Evolutionary conservation across 2,797 vertebrate genomes (phyloP).

Genomic region (Lepilemur ruficaudatus): DNA sequence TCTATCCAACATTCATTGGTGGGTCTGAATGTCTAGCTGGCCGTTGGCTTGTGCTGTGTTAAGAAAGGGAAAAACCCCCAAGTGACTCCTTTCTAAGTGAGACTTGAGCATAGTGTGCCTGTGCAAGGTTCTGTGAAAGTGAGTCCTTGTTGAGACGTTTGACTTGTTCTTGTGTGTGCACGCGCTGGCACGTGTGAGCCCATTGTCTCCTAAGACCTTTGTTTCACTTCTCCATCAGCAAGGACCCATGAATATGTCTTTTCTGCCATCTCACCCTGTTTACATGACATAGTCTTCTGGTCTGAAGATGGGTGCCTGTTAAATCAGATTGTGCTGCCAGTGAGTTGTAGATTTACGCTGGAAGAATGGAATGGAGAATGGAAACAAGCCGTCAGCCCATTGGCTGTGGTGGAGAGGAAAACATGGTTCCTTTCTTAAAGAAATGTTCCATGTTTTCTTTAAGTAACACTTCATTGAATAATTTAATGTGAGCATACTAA

Average conservation of each 20-base stretch:
- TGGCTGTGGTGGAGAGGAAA: slow-evolving; percentile 70
- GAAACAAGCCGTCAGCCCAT: slow-evolving; percentile 47
- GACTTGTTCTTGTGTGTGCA: slow-evolving; percentile 79
- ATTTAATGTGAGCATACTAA: slow-evolving; percentile 69
- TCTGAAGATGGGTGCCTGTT: slow-evolving; percentile 47
- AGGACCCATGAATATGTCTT: slow-evolving; percentile 31
- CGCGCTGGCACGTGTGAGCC: slow-evolving; percentile 78
- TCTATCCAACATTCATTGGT: slow-evolving; percentile 81
- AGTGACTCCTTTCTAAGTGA: slow-evolving; percentile 81
- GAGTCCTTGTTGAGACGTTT: slow-evolving; percentile 81
- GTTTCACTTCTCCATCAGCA: slow-evolving; percentile 50
- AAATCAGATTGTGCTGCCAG: slow-evolving; percentile 62
- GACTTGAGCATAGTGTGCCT: slow-evolving; percentile 81
- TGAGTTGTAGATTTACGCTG: neutral
- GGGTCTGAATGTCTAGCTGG: slow-evolving; percentile 82
- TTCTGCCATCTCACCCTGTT: slow-evolving; percentile 62
- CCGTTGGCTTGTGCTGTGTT: slow-evolving; percentile 84
- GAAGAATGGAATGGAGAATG: slow-evolving; percentile 52
- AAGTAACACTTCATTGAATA: slow-evolving; percentile 69
- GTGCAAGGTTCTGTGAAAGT: slow-evolving; percentile 83
- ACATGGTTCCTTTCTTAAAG: slow-evolving; percentile 62
- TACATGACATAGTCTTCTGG: slow-evolving; percentile 46
- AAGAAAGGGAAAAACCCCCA: slow-evolving; percentile 66
- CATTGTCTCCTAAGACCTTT: slow-evolving; percentile 71
- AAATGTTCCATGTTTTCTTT: slow-evolving; percentile 67